Evolutionary conservation across 2,888 invertebrate genomes (phyloP), one percentile per base, ranked within the genome.

Genomic region (Molorchus minor): DNA sequence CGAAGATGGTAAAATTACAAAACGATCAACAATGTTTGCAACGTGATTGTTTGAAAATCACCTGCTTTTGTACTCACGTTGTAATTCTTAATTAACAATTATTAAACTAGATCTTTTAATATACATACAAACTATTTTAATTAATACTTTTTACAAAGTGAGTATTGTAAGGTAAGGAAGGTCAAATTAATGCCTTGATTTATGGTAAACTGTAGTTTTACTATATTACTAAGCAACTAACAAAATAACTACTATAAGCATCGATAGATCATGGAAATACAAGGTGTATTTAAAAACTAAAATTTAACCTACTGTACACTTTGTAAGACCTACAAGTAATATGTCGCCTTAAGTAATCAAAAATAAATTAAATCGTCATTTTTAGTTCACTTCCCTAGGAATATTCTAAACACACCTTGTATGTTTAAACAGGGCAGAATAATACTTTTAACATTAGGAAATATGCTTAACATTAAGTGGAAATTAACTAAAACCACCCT

Each of bases 191-290:
- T 77, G 78, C 78, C 78, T 79, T 79, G 74, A 69, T 70, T 64
- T 74, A 67, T 79, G 79, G 79, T 79, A 78, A 79, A 78, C 77
- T 75, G 77, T 71, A 75, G 78, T 76, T 74, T 70, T 68, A 70
- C 70, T 75, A 73, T 54, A 56, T 60, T 53, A 53, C 56, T 58
- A 55, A 58, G 51, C 46, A 21, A 46, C 62, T 58, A 63, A 62
- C 44, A 62, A 62, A 30, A 46, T 51, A 41, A 51, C 40, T 59
- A 49, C 33, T 59, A 63, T 40, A 65, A 65, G 58, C 59, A n/a
- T 46, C 52, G 29, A 58, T 58, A 53, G 20, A 53, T 47, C 61
- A 58, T 56, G n/a, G n/a, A n/a, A n/a, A 64, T 57, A 63, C 57
- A 52, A 65, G 61, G 53, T 63, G 62, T 56, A 53, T 51, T 51